phyloP scores from a whole-genome alignment of 2,888 invertebrate genomes.

The Sphaerophoria taeniata region DNA sequence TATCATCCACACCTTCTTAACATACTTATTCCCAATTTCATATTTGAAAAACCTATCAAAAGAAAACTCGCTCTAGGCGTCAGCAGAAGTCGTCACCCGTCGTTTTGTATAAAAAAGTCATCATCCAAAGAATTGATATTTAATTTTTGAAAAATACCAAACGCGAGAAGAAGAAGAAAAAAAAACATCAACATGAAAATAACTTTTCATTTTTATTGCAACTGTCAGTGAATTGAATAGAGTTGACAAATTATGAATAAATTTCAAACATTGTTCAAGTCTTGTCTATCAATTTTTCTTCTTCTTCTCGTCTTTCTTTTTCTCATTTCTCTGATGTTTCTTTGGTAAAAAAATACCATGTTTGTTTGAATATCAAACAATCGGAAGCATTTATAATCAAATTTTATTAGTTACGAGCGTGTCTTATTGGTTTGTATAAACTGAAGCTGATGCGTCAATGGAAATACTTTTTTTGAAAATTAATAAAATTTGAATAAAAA shows the following conservation, averaged over 20 bases:
- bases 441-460: neutral
- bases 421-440: neutral
- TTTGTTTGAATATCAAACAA: slow-evolving; percentile 2
- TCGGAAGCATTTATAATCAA: slow-evolving; percentile 52
- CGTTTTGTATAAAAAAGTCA: slow-evolving; percentile 42
- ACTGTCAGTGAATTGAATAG: slow-evolving; percentile 44
- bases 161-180: slow-evolving; percentile 35
- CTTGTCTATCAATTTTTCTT: neutral
- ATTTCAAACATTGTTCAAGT: slow-evolving; percentile 33
- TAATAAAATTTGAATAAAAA: slow-evolving; percentile 31
- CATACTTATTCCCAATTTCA: neutral
- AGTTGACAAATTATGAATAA: slow-evolving; percentile 64
- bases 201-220: slow-evolving; percentile 61
- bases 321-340: neutral
- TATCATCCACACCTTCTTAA: slow-evolving; percentile 36
- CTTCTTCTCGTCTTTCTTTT: neutral
- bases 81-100: slow-evolving; percentile 41
- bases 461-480: neutral
- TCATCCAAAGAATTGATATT: slow-evolving; percentile 24
- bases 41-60: neutral
- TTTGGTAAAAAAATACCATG: neutral
- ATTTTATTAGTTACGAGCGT: slow-evolving; percentile 22
- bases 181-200: slow-evolving; percentile 26
- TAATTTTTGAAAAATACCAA: slow-evolving; percentile 4
- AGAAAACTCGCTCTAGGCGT: slow-evolving; percentile 18